These are phyloP conservation scores for Schizopygopsis pylzovi DNA, from an alignment of 2,797 vertebrate genomes.

Conservation along the genomic window DNA sequence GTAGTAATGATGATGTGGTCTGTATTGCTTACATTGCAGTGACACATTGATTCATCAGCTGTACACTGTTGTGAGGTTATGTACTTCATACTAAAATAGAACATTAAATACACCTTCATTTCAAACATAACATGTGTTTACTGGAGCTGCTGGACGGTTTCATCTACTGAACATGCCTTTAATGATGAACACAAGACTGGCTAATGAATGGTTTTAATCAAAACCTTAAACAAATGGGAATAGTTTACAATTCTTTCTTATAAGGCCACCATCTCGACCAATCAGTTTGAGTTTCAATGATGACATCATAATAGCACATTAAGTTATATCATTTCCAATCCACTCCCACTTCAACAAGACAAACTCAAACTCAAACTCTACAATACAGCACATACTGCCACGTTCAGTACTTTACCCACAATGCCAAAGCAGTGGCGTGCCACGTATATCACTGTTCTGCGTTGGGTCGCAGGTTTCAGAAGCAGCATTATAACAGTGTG, in stretches of 20 bases:
- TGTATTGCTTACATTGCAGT: slow-evolving; percentile 35
- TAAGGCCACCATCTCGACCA: slow-evolving; percentile 26
- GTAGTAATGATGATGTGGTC: neutral
- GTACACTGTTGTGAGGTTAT: slow-evolving; percentile 1
- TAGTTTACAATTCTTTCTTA: slow-evolving; percentile 24
- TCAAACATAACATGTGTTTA: slow-evolving; percentile 10
- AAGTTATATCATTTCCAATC: neutral
- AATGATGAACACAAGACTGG: neutral
- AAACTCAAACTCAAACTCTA: slow-evolving; percentile 17
- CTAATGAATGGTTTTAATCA: neutral
- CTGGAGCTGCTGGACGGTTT: neutral
- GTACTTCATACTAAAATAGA: neutral
- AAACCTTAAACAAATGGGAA: neutral
- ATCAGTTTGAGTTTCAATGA: slow-evolving; percentile 17
- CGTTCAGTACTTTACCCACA: slow-evolving; percentile 18
- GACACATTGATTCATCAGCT: neutral
- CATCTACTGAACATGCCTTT: slow-evolving; percentile 13
- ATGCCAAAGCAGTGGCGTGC: slow-evolving; percentile 35
- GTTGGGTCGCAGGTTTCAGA: slow-evolving; percentile 32
- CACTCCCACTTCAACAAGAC: slow-evolving; percentile 38
- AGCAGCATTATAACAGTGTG: slow-evolving; percentile 55
- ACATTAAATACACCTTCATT: slow-evolving; percentile 11
- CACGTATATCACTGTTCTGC: slow-evolving; percentile 1
- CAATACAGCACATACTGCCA: slow-evolving; percentile 33
- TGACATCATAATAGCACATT: slow-evolving; percentile 42